These are phyloP conservation scores for Acrocephalus arundinaceus DNA, from an alignment of 2,113 vertebrate species.

Conservation along the genomic window DNA sequence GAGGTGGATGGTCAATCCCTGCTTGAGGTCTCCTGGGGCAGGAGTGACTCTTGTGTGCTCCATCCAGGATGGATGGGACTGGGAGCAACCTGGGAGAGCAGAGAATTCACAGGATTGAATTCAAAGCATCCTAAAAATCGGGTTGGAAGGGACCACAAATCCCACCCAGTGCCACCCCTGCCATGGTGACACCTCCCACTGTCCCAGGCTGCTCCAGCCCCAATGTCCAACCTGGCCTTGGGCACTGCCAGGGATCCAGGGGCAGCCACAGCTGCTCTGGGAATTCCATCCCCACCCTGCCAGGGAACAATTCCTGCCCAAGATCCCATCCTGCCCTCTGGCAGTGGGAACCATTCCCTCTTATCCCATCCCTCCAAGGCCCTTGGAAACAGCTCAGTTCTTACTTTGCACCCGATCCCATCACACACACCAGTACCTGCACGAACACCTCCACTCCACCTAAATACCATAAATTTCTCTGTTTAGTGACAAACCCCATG, in stretches of 20 bases:
- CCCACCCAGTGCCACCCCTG: rapidly evolving
- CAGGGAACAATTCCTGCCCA: neutral
- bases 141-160: rapidly evolving
- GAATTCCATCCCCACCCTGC: neutral
- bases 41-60: neutral
- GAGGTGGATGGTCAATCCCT: neutral
- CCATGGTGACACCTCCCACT: neutral
- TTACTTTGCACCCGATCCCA: rapidly evolving
- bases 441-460: neutral
- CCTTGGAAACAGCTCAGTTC: rapidly evolving
- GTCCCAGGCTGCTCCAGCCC: neutral
- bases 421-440: neutral
- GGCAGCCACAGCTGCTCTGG: neutral
- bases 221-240: neutral
- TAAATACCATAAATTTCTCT: rapidly evolving
- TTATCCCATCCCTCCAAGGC: too few relatives aligned
- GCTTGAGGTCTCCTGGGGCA: neutral
- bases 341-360: neutral
- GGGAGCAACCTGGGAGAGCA: neutral
- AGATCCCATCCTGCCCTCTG: rapidly evolving
- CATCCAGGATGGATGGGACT: neutral
- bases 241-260: neutral
- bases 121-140: neutral
- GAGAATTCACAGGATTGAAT: neutral
- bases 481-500: neutral